A percentile compares a stretch with the other conserved stretches of the same genome.
These are phyloP conservation scores for Brevimyrus niger DNA, from an alignment of 2,113 vertebrate genomes.

Conservation along the genomic window DNA sequence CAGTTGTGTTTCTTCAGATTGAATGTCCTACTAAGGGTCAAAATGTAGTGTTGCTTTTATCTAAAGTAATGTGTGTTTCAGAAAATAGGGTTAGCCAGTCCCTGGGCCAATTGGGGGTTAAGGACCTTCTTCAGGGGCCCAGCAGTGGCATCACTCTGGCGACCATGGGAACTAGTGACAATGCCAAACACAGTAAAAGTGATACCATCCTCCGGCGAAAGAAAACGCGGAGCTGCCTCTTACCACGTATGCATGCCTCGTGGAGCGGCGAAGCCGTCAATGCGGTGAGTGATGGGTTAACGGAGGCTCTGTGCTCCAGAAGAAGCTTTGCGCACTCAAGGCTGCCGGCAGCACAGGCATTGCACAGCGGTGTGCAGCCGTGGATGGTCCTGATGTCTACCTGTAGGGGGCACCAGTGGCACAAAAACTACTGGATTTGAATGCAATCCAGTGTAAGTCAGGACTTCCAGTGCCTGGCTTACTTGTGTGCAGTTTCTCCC, in stretches of 20 bases:
- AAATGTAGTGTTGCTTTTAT: neutral
- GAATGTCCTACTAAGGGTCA: neutral
- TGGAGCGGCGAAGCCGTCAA: slow-evolving; percentile 79
- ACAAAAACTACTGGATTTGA: neutral
- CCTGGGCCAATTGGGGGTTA: neutral
- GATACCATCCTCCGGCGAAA: neutral
- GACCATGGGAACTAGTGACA: neutral
- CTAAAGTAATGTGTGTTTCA: neutral
- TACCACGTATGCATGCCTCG: slow-evolving; percentile 86
- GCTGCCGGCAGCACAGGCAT: slow-evolving; percentile 76
- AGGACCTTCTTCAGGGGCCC: neutral
- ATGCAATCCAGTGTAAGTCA: neutral
- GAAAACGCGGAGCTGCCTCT: slow-evolving; percentile 10
- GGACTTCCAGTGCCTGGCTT: neutral
- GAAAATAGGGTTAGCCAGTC: neutral
- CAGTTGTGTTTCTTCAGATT: neutral
- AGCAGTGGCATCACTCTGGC: neutral
- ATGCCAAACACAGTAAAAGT: neutral
- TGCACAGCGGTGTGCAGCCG: slow-evolving; percentile 80
- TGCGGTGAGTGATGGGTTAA: slow-evolving; percentile 69
- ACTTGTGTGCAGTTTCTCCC: neutral
- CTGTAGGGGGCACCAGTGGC: slow-evolving; percentile 44
- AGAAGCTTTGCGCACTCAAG: slow-evolving; percentile 72
- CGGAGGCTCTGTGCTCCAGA: slow-evolving; percentile 71
- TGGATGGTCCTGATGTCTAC: slow-evolving; percentile 84